phyloP scores from a whole-genome alignment of 2,888 invertebrate species.

The Nymphalis c-album region DNA sequence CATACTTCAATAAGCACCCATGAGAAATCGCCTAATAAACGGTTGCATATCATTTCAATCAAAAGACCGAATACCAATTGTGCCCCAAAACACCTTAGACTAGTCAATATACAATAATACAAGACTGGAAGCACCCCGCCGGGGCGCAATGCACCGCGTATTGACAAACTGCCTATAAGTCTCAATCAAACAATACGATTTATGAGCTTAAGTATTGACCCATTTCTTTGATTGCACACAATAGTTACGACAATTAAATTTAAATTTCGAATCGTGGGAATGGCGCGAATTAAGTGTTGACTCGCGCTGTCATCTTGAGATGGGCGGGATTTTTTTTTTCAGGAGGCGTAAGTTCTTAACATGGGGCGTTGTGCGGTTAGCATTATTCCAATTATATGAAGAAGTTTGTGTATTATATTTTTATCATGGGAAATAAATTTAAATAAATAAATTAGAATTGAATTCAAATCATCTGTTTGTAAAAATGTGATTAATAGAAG shows the following conservation, averaged over 20 bases:
- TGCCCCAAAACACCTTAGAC: constrained; percentile 57
- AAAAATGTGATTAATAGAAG: background rate
- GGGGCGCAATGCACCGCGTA: constrained; percentile 60
- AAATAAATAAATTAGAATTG: background rate
- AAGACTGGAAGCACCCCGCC: constrained; percentile 60
- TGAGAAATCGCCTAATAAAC: constrained; percentile 74
- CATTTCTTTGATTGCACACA: constrained; percentile 74
- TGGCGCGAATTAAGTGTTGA: constrained; percentile 70
- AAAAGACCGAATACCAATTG: constrained; percentile 63
- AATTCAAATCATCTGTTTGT: background rate
- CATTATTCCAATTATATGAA: constrained; percentile 53
- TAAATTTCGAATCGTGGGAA: constrained; percentile 76
- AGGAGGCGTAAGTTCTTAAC: constrained; percentile 47
- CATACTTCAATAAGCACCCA: constrained; percentile 33
- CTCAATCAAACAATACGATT: constrained; percentile 73
- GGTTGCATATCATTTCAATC: constrained; percentile 79
- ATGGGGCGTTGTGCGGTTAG: constrained; percentile 57
- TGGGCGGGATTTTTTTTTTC: constrained; percentile 62
- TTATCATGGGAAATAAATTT: constrained; percentile 36
- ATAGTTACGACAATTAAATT: constrained; percentile 76
- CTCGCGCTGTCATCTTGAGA: constrained; percentile 57
- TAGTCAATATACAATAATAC: constrained; percentile 51
- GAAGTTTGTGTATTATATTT: constrained; percentile 34
- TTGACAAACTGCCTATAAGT: constrained; percentile 80
- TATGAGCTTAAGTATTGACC: constrained; percentile 73